Conservation (phyloP, 2,797 vertebrate species). For the Diglossa cyanea region DNA sequence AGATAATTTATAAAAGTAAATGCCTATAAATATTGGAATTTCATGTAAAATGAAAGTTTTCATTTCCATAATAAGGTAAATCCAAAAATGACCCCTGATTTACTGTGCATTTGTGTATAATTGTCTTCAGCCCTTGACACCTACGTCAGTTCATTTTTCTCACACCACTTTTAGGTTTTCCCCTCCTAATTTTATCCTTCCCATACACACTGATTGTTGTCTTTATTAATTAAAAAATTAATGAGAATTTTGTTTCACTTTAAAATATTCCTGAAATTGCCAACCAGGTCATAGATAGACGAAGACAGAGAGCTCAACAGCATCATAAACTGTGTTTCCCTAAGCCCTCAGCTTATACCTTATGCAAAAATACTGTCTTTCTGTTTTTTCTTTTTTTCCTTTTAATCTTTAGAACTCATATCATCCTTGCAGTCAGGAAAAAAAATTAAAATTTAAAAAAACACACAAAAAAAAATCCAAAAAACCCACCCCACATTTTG, state of each 20-base stretch:
- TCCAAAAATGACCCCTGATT: background rate
- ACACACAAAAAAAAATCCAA: too few relatives aligned
- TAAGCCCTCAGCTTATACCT: background rate
- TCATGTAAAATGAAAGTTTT: background rate
- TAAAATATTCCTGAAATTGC: background rate
- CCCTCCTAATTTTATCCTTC: background rate
- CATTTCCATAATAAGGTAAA: background rate
- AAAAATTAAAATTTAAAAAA: background rate
- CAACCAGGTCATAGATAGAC: background rate
- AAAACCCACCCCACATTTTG: background rate
- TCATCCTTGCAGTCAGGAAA: background rate
- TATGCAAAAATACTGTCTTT: background rate
- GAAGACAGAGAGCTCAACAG: rapidly evolving
- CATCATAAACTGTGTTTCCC: background rate
- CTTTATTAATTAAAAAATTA: background rate
- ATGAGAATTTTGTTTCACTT: background rate
- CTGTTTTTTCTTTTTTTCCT: background rate
- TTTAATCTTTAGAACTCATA: background rate
- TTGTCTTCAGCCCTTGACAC: background rate
- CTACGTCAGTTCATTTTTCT: background rate
- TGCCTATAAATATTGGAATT: background rate
- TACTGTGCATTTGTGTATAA: background rate
- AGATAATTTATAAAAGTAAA: background rate
- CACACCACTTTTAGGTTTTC: background rate
- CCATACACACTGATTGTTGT: background rate